Base-by-base conservation (phyloP, 1,140 invertebrate genomes). In the Papilio dardanus region DNA sequence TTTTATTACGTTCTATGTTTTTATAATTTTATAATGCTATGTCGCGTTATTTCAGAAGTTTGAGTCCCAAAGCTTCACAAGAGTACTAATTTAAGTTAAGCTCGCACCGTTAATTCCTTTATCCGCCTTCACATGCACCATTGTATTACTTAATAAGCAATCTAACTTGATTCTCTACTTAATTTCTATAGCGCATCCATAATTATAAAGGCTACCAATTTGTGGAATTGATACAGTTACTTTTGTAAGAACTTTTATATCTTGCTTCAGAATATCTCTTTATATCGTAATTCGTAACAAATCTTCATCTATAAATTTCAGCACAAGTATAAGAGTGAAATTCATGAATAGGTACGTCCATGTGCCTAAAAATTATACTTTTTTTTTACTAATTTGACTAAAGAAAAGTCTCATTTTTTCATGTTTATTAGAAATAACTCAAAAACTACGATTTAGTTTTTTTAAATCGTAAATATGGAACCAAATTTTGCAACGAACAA, bases 131-230 rank as follows among this genome's bases (percentile, higher is more conserved):
- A 58, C 50, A 62, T 62, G 54, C 54, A 62, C 54, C 54, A 62
- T 62, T 62, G 54, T 62, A 12, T 28, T 62, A 62, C 54, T 62
- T 62, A 62, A 62, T 62, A 28, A 28, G 54, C 54, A 62, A 62
- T 28, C 24, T 62, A 62, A 62, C 21, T 62, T 30, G 24, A 21
- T 30, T 30, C 12, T 62, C 12, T 28, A 19, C 24, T 62, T 28
- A 6, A 28, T 14, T 62, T 62, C 24, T 28, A 28, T 30, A 62
- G 24, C 21, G 19, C n/a, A n/a, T n/a, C n/a, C 19, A 62, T 28
- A 62, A 14, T 30, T 62, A 62, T 14, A 30, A 62, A 62, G 6
- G 28, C 21, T 62, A 62, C 24, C 54, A 54, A 21, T 21, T 54
- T 54, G 58, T 65, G 58, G 24, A n/a, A 46, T 46, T 19, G n/a